phyloP scores from a whole-genome alignment of 2,113 vertebrate genomes.

The Aramus guarauna region DNA sequence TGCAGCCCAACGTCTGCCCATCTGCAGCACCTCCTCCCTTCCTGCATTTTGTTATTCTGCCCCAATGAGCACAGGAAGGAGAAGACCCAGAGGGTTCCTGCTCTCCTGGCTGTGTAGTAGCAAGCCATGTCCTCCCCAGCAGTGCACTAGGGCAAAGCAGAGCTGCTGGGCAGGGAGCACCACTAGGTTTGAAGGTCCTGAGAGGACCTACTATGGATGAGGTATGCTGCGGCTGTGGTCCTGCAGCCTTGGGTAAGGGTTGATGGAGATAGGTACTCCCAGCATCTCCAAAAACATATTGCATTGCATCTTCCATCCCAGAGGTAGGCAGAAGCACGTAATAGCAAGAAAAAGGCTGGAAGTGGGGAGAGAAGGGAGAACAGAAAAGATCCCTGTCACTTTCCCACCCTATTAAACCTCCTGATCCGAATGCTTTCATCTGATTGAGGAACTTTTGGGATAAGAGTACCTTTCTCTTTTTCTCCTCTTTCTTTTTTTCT shows the following conservation, averaged over 20 bases:
- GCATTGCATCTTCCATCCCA: background rate
- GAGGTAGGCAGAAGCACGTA: background rate
- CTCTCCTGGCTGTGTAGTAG: background rate
- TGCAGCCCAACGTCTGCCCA: rapidly evolving
- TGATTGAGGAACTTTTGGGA: background rate
- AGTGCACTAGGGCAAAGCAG: background rate
- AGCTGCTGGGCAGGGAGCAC: background rate
- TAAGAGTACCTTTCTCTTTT: background rate
- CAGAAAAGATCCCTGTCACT: background rate
- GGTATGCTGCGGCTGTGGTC: rapidly evolving
- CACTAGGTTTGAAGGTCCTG: background rate
- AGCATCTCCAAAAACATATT: background rate
- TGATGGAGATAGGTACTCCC: background rate
- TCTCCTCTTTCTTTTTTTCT: background rate
- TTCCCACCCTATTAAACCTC: background rate
- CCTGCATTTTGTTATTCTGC: background rate
- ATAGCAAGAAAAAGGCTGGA: background rate
- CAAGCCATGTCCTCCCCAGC: background rate
- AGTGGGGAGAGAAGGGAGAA: background rate
- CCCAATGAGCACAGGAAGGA: background rate
- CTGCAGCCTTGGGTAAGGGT: background rate
- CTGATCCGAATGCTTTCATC: background rate
- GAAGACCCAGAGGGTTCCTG: background rate
- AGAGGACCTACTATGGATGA: background rate
- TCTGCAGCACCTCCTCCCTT: background rate